Base-by-base conservation (phyloP, 2,797 vertebrate genomes). In the Falco novaeseelandiae region DNA sequence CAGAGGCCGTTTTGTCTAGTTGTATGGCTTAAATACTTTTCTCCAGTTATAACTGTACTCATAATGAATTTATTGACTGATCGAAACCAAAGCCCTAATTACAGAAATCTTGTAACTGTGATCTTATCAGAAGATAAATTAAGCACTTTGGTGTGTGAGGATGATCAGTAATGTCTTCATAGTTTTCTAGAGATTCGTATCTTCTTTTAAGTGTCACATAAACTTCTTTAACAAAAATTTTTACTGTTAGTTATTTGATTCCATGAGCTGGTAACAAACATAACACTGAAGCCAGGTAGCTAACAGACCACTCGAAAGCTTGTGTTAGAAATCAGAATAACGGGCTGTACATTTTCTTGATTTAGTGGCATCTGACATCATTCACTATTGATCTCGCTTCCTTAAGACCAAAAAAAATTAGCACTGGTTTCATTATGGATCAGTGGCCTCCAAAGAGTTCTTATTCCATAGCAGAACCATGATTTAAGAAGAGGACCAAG, bases 21-120 rank as follows among this genome's bases (percentile, higher is more conserved):
- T 66, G 42, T 57, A 4, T 12, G 36, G 27, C 62, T 89, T 72
- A 65, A 95, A 40, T 49, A 13, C 21, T 77, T 58, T 26, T 72
- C 52, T 32, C 57, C 48, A 62, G 57, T 86, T 72, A 90, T 48
- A 49, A 7, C 49, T 80, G 49, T 32, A 12, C 40, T 87, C 34
- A 2, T 69, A 54, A 30, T 54, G 83, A 76, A 91, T 95, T 84
- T 85, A 92, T 66, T 72, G 69, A 54, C 73, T 87, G 93, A 87
- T 96, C 87, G 90, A 95, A 96, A 84, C 66, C 38, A 38, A 58
- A 67, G 66, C 73, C 42, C 83, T 96, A 84, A 96, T 96, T 90
- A 57, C 74, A 54, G 44, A 23, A 76, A 65, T 84, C 79, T 87
- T 91, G 74, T 82, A 46, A 19, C 77, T 76, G 3, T 72, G 85